Evolutionary conservation across 2,113 vertebrate species (phyloP).

Genomic region (Apteryx owenii): DNA sequence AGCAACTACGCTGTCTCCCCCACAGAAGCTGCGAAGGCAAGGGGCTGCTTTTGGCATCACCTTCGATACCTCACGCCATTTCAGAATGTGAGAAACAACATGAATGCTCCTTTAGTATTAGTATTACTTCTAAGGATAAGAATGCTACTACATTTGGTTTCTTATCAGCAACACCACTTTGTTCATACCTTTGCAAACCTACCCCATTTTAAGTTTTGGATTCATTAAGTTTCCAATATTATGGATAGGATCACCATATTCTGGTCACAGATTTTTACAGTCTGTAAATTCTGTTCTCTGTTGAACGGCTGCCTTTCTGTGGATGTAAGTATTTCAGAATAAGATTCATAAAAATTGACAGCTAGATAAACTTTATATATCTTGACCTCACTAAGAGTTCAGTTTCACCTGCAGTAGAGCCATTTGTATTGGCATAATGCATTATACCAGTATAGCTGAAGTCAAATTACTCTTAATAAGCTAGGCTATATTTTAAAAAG

Average conservation of each 20-base stretch:
- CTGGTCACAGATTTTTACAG: background rate
- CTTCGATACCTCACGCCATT: background rate
- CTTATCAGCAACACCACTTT: background rate
- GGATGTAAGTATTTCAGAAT: background rate
- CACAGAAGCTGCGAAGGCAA: background rate
- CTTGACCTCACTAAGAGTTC: background rate
- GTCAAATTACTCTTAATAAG: slow-evolving; percentile 48
- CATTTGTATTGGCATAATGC: background rate
- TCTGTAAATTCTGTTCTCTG: background rate
- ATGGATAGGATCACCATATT: background rate
- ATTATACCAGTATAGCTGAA: slow-evolving; percentile 1
- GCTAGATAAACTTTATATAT: slow-evolving; percentile 6
- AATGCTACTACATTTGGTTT: background rate
- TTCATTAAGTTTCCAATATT: background rate
- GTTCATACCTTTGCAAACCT: background rate
- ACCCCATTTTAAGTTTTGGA: background rate
- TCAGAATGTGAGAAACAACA: fast-evolving
- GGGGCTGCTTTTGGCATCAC: background rate
- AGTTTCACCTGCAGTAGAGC: background rate
- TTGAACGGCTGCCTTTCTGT: background rate
- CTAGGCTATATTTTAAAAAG: slow-evolving; percentile 7
- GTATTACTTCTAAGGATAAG: background rate
- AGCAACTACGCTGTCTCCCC: background rate
- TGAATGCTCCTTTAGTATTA: background rate
- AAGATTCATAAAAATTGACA: slow-evolving; percentile 44